Evolutionary conservation across 1,140 invertebrate genomes (phyloP).

Genomic region (Asobara japonica): DNA sequence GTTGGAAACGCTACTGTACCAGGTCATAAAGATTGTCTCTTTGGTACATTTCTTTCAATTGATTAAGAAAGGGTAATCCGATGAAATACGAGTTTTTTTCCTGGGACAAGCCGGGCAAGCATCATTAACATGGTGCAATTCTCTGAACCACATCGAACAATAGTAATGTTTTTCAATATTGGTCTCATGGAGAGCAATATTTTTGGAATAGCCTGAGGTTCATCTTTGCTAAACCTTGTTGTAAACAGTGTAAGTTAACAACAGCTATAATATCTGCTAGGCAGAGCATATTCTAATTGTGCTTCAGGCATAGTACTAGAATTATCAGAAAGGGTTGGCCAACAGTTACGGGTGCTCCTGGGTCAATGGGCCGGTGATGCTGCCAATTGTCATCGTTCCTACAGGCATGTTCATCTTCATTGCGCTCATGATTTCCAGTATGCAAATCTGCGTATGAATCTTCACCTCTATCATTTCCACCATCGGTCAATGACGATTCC

Average conservation of each 20-base stretch:
- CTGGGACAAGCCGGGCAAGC: not conserved
- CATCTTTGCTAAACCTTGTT: not conserved
- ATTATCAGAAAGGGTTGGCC: no score
- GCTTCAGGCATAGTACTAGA: no score
- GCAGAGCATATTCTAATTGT: no score
- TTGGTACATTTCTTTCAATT: conserved; percentile 34
- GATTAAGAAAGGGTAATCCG: conserved; percentile 24
- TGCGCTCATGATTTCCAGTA: no score
- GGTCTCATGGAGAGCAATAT: not conserved
- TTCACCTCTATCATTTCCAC: no score
- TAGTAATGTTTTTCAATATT: not conserved
- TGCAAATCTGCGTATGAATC: no score
- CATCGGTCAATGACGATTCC: no score
- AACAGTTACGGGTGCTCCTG: no score
- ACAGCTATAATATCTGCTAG: no score
- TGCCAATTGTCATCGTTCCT: no score
- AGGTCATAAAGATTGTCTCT: conserved; percentile 28
- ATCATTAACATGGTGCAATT: not conserved
- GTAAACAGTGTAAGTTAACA: not conserved
- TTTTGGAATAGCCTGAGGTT: not conserved
- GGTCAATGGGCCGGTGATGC: no score
- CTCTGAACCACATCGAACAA: not conserved
- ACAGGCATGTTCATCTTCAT: no score
- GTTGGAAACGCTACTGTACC: conserved; percentile 28
- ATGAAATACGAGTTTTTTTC: conserved; percentile 28